Evolutionary conservation across 2,113 vertebrate species (phyloP), one percentile per base, ranked within the genome.

Genomic region (Irena cyanogastra): DNA sequence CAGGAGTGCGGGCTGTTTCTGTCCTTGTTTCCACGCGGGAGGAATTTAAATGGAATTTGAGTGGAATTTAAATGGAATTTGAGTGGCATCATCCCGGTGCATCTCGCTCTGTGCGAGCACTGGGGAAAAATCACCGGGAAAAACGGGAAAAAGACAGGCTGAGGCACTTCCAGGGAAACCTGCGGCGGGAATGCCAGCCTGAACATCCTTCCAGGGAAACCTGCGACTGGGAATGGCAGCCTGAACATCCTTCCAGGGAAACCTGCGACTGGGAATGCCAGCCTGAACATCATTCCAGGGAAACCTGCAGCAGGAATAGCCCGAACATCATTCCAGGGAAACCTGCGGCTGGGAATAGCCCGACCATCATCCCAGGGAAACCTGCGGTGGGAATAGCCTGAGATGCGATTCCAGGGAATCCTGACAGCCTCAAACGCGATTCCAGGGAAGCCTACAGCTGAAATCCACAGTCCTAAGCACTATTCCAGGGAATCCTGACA

Each of bases 21-120:
- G 1, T 1, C 4, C 13, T 23, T 2, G 9, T 3, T 3, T 4
- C 4, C 49, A 6, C 0, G 6, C 3, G 7, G 50, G 35, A 26
- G 33, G 39, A 35, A 39, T 0, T 8, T 0, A 5, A 35, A 33
- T 1, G 6, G 45, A n/a, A 78, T 77, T 63, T 5, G 18, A 47
- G 10, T 4, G 15, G 49, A 41, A 66, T 65, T n/a, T 10, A 10
- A 24, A 5, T 1, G 27, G 39, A 28, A 31, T 0, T 9, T 0
- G 4, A 39, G 41, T 1, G 4, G 39, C 30, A 75, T 19, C 16
- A 60, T 39, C 24, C 42, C 42, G 2, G 28, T 1, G 39, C 10
- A 13, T 64, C 69, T 30, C 1, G 9, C 24, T 26, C 30, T 2
- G 56, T 4, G 54, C 1, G 13, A 71, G 56, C 21, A 7, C 11